A percentile compares a stretch with the other conserved stretches of the same genome.
Evolutionary conservation across 2,113 vertebrate genomes (phyloP).

Genomic region (Dasyurus viverrinus): DNA sequence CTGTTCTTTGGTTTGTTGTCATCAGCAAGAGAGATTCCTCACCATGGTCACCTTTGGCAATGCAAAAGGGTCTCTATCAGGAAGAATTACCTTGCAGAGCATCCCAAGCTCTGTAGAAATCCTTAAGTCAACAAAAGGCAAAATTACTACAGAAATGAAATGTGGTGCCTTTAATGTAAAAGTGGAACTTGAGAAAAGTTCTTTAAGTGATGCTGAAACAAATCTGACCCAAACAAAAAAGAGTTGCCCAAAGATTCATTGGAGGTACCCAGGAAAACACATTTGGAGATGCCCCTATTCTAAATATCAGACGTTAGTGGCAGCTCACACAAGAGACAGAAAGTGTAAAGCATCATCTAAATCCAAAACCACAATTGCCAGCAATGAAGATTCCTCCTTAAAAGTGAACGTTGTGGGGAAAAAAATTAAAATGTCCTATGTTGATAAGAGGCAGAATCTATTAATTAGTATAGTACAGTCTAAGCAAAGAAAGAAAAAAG

Average conservation of each 20-base stretch:
- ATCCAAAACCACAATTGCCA: constrained; percentile 48
- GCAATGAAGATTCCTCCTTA: constrained; percentile 68
- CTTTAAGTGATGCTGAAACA: constrained; percentile 71
- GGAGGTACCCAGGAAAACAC: constrained; percentile 30
- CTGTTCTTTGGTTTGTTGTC: constrained; percentile 13
- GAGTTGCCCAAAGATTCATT: constrained; percentile 66
- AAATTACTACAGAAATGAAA: constrained; percentile 83
- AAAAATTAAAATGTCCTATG: constrained; percentile 75
- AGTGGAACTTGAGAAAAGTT: constrained; percentile 84
- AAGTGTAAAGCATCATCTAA: constrained; percentile 37
- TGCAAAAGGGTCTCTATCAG: constrained; percentile 67
- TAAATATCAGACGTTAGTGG: constrained; percentile 20
- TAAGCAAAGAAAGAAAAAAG: constrained; percentile 51
- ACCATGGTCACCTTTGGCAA: constrained; percentile 83
- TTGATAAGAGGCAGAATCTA: constrained; percentile 71
- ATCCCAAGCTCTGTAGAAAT: constrained; percentile 61
- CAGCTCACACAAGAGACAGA: constrained; percentile 20
- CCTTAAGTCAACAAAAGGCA: constrained; percentile 49
- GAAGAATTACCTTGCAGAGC: constrained; percentile 79
- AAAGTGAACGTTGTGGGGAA: constrained; percentile 79
- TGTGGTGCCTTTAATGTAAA: constrained; percentile 79
- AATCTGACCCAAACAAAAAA: constrained; percentile 74
- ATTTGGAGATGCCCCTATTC: constrained; percentile 64
- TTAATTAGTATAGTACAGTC: constrained; percentile 76
- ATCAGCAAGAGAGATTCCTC: constrained; percentile 75